Percentiles rank a stretch among this genome's conserved stretches.
phyloP scores from a whole-genome alignment of 2,113 vertebrate genomes.

The Lynx canadensis region DNA sequence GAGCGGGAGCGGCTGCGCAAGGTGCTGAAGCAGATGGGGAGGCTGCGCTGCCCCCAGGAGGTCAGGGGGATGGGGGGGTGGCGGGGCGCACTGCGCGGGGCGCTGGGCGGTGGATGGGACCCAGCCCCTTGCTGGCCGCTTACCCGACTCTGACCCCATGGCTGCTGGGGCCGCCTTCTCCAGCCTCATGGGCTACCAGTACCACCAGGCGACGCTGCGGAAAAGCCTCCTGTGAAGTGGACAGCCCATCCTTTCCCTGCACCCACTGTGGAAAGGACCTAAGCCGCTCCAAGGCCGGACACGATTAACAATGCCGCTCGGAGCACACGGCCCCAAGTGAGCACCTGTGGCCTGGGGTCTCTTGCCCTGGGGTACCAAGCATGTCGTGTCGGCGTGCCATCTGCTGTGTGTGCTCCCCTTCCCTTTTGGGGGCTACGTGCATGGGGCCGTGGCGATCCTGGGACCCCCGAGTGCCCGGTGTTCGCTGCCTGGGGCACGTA shows the following conservation, averaged over 20 bases:
- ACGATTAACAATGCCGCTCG: slow-evolving; percentile 95
- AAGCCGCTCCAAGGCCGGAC: slow-evolving; percentile 96
- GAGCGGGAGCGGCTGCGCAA: slow-evolving; percentile 94
- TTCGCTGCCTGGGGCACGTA: not conserved
- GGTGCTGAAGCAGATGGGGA: slow-evolving; percentile 98
- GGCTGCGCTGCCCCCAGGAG: slow-evolving; percentile 96
- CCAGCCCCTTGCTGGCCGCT: not conserved
- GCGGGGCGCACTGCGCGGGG: too few relatives aligned
- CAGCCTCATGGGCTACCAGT: slow-evolving; percentile 98
- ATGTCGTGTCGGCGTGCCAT: fast-evolving
- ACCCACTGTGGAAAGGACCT: slow-evolving; percentile 93
- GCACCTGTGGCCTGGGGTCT: not conserved
- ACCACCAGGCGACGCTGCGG: slow-evolving; percentile 96
- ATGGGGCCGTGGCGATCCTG: not conserved
- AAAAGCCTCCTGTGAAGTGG: slow-evolving; percentile 89
- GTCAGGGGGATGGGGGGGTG: slow-evolving; percentile 77
- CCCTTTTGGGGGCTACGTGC: not conserved
- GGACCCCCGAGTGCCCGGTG: too few relatives aligned
- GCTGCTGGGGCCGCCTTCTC: slow-evolving; percentile 95
- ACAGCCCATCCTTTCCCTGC: slow-evolving; percentile 93
- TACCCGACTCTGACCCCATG: slow-evolving; percentile 83
- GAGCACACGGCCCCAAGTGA: slow-evolving; percentile 88
- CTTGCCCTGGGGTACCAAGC: not conserved
- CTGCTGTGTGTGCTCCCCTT: not conserved
- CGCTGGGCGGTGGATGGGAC: not conserved